phyloP scores from a whole-genome alignment of 2,888 invertebrate genomes.

The Hartigia nigra region DNA sequence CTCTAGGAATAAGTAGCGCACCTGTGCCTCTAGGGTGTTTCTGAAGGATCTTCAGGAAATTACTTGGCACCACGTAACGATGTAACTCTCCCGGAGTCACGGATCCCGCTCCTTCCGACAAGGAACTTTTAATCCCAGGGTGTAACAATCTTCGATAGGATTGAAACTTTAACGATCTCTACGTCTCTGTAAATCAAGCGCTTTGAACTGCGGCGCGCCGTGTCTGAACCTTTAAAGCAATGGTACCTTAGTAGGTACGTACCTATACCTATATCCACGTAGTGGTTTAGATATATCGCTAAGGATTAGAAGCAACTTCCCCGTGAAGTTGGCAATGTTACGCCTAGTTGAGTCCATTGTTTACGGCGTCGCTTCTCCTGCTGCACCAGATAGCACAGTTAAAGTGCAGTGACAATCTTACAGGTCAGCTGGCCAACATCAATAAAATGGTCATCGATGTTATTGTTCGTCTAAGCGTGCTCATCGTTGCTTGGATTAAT shows the following conservation, averaged over 20 bases:
- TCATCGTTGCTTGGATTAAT: neutral
- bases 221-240: conserved; percentile 5
- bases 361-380: conserved; percentile 24
- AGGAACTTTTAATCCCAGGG: conserved; percentile 22
- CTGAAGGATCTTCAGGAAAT: neutral
- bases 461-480: neutral
- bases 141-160: conserved; percentile 16
- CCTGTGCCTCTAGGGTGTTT: neutral
- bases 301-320: conserved; percentile 25
- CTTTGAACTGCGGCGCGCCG: conserved; percentile 1
- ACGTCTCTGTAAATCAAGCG: conserved; percentile 19
- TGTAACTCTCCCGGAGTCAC: neutral
- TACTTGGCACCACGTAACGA: neutral
- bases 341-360: conserved; percentile 40
- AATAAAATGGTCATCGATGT: neutral
- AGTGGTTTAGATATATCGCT: conserved; percentile 14
- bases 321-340: conserved; percentile 40
- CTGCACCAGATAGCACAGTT: conserved; percentile 28
- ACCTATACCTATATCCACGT: neutral
- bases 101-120: neutral
- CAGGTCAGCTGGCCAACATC: conserved; percentile 13
- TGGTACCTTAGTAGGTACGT: neutral
- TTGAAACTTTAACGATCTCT: conserved; percentile 22
- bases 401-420: conserved; percentile 22
- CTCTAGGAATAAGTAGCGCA: neutral